Percentiles rank a stretch among this genome's conserved stretches.
phyloP scores from a whole-genome alignment of 2,113 vertebrate genomes.

The Dromaius novaehollandiae region DNA sequence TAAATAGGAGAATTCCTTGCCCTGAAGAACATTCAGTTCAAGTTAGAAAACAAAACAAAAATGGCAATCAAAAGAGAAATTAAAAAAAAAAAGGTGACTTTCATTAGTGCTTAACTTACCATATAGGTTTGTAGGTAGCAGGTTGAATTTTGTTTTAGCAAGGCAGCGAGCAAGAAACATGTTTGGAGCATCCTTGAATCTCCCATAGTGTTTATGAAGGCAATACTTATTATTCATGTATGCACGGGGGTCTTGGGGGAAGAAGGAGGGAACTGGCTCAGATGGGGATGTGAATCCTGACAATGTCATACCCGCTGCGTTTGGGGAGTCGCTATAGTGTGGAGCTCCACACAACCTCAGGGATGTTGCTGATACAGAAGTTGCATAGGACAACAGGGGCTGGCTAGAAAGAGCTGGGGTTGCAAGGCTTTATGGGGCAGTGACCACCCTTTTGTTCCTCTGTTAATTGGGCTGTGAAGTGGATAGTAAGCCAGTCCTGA shows the following conservation, averaged over 20 bases:
- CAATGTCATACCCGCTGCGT: fast-evolving
- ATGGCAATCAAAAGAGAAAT: neutral
- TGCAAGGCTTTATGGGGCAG: neutral
- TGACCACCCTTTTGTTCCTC: neutral
- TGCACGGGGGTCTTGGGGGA: neutral
- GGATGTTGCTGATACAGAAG: neutral
- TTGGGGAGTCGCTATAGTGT: fast-evolving
- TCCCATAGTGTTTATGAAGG: neutral
- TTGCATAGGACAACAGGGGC: neutral
- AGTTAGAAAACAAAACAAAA: neutral
- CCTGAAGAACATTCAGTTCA: neutral
- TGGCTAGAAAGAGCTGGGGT: neutral
- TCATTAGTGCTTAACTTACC: neutral
- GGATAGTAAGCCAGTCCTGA: neutral
- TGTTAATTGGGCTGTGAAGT: fast-evolving
- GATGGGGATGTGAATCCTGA: neutral
- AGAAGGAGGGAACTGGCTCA: neutral
- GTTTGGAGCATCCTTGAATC: neutral
- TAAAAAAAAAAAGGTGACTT: neutral
- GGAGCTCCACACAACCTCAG: neutral
- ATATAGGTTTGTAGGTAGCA: neutral
- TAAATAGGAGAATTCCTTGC: neutral
- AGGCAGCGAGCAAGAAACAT: neutral
- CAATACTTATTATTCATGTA: neutral
- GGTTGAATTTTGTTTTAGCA: neutral